Evolutionary conservation across 2,888 invertebrate species (phyloP).

Genomic region (Daptonema setosum): DNA sequence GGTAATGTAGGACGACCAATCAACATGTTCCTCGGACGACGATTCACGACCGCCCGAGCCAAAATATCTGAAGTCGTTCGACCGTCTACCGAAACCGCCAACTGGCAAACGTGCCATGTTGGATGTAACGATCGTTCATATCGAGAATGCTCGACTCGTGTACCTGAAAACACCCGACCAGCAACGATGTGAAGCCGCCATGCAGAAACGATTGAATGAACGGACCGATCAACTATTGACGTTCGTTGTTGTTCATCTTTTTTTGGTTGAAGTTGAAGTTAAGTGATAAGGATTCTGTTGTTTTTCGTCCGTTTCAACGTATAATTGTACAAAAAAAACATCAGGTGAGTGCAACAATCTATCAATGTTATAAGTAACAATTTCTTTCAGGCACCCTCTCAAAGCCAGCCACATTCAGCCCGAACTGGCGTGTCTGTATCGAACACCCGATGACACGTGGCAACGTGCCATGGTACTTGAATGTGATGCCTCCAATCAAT

Average conservation of each 20-base stretch:
- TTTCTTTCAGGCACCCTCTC: too few relatives aligned
- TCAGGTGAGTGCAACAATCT: background rate
- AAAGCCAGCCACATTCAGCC: background rate
- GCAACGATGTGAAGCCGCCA: background rate
- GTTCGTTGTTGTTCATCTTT: too few relatives aligned
- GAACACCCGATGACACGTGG: background rate
- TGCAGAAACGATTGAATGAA: background rate
- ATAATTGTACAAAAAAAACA: too few relatives aligned
- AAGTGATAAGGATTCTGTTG: background rate
- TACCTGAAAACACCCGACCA: background rate
- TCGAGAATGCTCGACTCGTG: background rate
- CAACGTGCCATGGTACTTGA: background rate
- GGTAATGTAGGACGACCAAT: too few relatives aligned
- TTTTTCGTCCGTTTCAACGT: too few relatives aligned
- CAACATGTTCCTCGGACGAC: too few relatives aligned
- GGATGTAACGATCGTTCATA: background rate
- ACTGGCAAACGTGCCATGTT: too few relatives aligned
- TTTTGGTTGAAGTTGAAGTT: background rate
- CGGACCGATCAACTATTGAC: too few relatives aligned
- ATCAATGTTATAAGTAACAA: too few relatives aligned
- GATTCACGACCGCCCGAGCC: background rate
- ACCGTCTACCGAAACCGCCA: background rate
- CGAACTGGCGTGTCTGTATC: background rate
- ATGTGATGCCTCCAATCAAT: background rate
- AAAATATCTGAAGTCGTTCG: background rate